phyloP scores from a whole-genome alignment of 2,113 vertebrate species.

The Panurus biarmicus region DNA sequence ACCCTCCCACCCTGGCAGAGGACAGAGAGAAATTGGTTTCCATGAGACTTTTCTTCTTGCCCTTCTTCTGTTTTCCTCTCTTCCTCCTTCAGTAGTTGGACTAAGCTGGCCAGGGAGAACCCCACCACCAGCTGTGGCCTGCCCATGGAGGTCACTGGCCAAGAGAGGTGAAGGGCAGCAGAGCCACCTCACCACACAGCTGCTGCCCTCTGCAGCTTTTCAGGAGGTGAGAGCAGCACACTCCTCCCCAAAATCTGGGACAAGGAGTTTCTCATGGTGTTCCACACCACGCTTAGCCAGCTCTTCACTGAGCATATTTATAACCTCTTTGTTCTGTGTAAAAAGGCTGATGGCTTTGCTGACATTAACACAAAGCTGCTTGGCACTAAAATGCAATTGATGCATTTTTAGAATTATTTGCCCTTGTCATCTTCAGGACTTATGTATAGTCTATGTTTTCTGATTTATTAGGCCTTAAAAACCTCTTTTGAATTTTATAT shows the following conservation, averaged over 20 bases:
- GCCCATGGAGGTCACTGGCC: background rate
- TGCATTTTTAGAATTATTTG: conserved; percentile 7
- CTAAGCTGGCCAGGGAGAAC: background rate
- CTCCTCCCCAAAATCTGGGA: background rate
- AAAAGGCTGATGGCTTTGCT: background rate
- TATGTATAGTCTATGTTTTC: background rate
- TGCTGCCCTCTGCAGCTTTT: background rate
- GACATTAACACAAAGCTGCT: conserved; percentile 11
- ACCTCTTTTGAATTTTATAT: background rate
- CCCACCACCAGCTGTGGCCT: background rate
- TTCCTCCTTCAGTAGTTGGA: no score
- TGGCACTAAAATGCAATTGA: background rate
- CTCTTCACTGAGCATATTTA: background rate
- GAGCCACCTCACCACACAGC: background rate
- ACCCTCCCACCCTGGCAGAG: background rate
- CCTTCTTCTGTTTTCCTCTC: background rate
- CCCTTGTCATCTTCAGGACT: background rate
- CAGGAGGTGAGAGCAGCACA: background rate
- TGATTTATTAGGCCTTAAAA: background rate
- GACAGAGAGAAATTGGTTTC: background rate
- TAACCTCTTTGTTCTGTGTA: background rate
- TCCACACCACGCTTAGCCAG: background rate
- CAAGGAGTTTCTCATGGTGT: background rate
- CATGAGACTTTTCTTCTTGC: rapidly evolving
- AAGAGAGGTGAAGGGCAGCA: background rate